A percentile compares a stretch with the other conserved stretches of the same genome.
phyloP scores from a whole-genome alignment of 2,797 vertebrate genomes.

The Sciaenops ocellatus region DNA sequence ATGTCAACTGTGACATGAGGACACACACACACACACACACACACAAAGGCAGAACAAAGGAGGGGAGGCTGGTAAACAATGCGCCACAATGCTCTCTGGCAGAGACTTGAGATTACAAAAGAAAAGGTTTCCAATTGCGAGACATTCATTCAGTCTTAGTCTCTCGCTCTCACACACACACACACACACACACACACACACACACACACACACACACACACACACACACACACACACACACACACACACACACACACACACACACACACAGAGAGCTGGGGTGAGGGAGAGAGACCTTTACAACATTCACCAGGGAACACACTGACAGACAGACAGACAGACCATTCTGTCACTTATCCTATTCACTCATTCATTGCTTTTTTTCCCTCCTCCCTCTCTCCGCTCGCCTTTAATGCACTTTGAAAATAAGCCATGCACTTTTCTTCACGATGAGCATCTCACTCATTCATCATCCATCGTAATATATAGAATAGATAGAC shows the following conservation, averaged over 20 bases:
- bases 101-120: slow-evolving; percentile 81
- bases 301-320: slow-evolving; percentile 62
- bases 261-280: slow-evolving; percentile 51
- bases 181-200: slow-evolving; percentile 11
- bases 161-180: slow-evolving; percentile 19
- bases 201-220: slow-evolving; percentile 36
- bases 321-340: slow-evolving; percentile 64
- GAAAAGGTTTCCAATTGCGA: slow-evolving; percentile 82
- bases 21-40: slow-evolving; percentile 46
- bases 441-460: slow-evolving; percentile 26
- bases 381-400: slow-evolving; percentile 11
- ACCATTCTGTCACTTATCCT: slow-evolving; percentile 64
- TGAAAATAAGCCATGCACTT: slow-evolving; percentile 44
- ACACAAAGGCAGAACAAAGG: slow-evolving; percentile 70
- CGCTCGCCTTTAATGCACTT: slow-evolving; percentile 36
- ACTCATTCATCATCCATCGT: slow-evolving; percentile 33
- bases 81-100: slow-evolving; percentile 79
- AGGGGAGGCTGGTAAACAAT: slow-evolving; percentile 81
- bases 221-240: slow-evolving; percentile 37
- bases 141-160: slow-evolving; percentile 77
- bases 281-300: slow-evolving; percentile 75
- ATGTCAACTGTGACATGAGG: slow-evolving; percentile 76
- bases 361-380: slow-evolving; percentile 63
- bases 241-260: slow-evolving; percentile 17
- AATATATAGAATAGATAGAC: slow-evolving; percentile 32